A percentile compares a stretch with the other conserved stretches of the same genome.
phyloP scores from a whole-genome alignment of 2,113 vertebrate species.

The Pleuronectes platessa region DNA sequence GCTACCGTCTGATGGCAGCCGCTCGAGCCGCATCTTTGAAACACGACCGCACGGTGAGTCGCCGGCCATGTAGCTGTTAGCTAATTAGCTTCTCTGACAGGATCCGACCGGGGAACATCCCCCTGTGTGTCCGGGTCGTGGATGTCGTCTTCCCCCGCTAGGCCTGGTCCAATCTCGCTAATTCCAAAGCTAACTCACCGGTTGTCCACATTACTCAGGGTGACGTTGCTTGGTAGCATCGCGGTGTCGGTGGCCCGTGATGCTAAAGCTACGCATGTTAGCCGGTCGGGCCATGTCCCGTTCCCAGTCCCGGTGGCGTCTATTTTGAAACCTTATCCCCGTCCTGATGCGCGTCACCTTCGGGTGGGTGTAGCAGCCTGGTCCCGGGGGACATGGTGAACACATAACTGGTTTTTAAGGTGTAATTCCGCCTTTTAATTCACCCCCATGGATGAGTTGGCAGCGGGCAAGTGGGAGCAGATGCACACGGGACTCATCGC shows the following conservation, averaged over 20 bases:
- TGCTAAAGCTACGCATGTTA: constrained; percentile 54
- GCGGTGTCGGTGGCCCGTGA: constrained; percentile 1
- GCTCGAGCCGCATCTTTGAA: constrained; percentile 1
- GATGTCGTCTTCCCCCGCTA: background rate
- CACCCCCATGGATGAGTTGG: background rate
- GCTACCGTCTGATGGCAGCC: background rate
- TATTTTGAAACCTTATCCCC: background rate
- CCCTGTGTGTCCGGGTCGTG: background rate
- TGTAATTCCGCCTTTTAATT: background rate
- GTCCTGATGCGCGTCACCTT: background rate
- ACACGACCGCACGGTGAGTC: constrained; percentile 46
- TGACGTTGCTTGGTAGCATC: no score
- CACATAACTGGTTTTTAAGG: accelerated
- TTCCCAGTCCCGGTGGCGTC: constrained; percentile 17
- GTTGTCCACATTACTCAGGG: background rate
- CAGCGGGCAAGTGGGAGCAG: constrained; percentile 2
- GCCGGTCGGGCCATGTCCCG: background rate
- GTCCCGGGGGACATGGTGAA: background rate
- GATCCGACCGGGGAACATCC: background rate
- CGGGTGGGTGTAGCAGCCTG: background rate
- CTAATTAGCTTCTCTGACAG: constrained; percentile 65
- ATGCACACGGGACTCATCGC: constrained; percentile 41
- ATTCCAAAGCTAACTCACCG: background rate
- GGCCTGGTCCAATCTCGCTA: background rate
- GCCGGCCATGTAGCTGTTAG: constrained; percentile 12